phyloP scores from a whole-genome alignment of 2,888 invertebrate genomes.

The Adineta ricciae region DNA sequence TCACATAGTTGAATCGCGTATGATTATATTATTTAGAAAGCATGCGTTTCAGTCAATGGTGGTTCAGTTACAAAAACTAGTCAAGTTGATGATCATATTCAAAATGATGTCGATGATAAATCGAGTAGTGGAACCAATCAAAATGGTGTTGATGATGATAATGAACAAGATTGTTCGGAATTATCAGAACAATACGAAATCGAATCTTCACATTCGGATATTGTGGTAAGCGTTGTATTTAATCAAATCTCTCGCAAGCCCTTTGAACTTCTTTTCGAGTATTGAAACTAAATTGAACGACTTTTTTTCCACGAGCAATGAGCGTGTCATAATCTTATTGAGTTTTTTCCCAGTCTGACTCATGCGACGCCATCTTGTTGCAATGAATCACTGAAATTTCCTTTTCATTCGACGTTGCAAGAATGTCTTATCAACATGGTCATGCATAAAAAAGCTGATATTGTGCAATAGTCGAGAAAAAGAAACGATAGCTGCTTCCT shows the following conservation, averaged over 20 bases:
- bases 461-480: neutral
- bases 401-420: neutral
- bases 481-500: neutral
- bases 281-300: neutral
- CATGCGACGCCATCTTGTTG: neutral
- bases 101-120: neutral
- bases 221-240: neutral
- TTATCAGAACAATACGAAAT: neutral
- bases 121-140: neutral
- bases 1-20: too few species aligned
- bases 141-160: neutral
- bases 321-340: neutral
- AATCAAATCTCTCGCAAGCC: neutral
- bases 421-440: neutral
- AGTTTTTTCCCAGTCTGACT: neutral
- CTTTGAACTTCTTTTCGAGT: too few species aligned
- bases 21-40: too few species aligned
- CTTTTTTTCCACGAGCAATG: neutral
- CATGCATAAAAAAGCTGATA: neutral
- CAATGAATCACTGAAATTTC: neutral
- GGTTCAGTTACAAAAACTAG: neutral
- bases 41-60: too few species aligned
- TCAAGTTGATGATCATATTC: neutral
- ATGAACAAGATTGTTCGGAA: neutral
- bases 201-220: neutral